phyloP scores from a whole-genome alignment of 1,140 invertebrate species.

The Caenorhabditis briggsae region DNA sequence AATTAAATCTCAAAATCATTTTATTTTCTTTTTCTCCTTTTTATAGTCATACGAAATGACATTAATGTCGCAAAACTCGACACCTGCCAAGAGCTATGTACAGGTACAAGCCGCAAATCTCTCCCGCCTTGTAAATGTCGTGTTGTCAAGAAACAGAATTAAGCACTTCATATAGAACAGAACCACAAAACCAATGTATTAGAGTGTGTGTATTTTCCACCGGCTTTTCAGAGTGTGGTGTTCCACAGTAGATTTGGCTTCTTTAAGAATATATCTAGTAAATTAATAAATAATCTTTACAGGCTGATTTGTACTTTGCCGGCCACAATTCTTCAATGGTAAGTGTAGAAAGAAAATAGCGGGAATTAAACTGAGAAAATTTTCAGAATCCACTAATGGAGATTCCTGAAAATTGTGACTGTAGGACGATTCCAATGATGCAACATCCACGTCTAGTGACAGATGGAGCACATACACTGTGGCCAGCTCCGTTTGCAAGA shows the following conservation, averaged over 20 bases:
- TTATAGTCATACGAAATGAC: slow-evolving; percentile 66
- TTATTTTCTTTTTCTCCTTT: neutral
- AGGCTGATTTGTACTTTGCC: slow-evolving; percentile 62
- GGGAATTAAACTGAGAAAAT: neutral
- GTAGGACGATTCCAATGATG: slow-evolving; percentile 65
- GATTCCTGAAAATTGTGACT: slow-evolving; percentile 66
- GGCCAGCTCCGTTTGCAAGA: slow-evolving; percentile 68
- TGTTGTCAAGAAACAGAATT: neutral
- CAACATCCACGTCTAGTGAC: slow-evolving; percentile 66
- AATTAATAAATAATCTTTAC: neutral
- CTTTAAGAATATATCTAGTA: neutral
- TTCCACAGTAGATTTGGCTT: neutral
- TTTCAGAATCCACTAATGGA: slow-evolving; percentile 66
- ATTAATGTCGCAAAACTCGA: slow-evolving; percentile 64
- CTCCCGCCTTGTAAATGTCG: slow-evolving; percentile 27
- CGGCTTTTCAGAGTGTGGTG: slow-evolving; percentile 44
- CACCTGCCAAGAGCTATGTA: slow-evolving; percentile 62
- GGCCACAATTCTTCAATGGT: slow-evolving; percentile 63
- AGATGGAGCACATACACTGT: slow-evolving; percentile 63
- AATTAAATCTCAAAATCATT: neutral
- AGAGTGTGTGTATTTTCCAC: slow-evolving; percentile 34
- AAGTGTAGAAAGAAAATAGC: neutral
- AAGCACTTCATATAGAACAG: neutral
- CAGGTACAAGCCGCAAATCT: neutral
- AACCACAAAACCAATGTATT: neutral